Percentiles rank a stretch among this genome's conserved stretches.
Evolutionary conservation across 1,140 invertebrate genomes (phyloP).

Genomic region (Chionoecetes opilio): DNA sequence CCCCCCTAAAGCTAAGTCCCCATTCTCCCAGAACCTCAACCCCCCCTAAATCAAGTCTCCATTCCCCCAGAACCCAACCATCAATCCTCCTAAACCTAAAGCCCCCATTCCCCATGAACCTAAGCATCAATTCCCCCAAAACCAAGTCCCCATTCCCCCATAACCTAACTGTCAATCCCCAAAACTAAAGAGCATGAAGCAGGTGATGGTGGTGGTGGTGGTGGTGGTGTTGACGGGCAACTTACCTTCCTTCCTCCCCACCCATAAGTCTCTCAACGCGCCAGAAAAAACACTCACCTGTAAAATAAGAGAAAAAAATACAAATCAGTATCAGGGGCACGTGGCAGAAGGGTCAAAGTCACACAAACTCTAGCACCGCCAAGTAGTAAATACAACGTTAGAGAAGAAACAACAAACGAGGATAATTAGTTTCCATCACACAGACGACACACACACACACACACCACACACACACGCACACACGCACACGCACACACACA

Average conservation of each 20-base stretch:
- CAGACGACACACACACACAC: background rate
- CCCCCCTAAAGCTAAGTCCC: too few species aligned
- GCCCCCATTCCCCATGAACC: too few species aligned
- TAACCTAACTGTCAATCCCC: too few species aligned
- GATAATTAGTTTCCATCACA: background rate
- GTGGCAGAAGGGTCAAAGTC: background rate
- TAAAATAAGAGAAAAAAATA: background rate
- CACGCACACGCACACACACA: too few species aligned
- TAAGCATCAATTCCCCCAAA: too few species aligned
- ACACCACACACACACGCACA: too few species aligned
- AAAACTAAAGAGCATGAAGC: too few species aligned
- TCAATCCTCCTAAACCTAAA: too few species aligned
- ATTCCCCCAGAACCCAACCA: too few species aligned
- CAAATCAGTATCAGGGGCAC: background rate
- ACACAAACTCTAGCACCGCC: background rate
- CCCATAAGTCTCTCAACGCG: background rate
- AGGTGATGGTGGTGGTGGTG: background rate
- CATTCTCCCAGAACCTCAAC: too few species aligned
- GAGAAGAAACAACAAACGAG: background rate
- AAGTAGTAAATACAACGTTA: background rate
- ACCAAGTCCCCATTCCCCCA: too few species aligned
- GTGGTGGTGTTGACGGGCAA: background rate
- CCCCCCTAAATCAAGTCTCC: too few species aligned
- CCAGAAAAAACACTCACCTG: conserved; percentile 4
- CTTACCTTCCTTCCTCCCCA: background rate